Evolutionary conservation across 2,113 vertebrate species (phyloP).

Genomic region (Aptenodytes patagonicus): DNA sequence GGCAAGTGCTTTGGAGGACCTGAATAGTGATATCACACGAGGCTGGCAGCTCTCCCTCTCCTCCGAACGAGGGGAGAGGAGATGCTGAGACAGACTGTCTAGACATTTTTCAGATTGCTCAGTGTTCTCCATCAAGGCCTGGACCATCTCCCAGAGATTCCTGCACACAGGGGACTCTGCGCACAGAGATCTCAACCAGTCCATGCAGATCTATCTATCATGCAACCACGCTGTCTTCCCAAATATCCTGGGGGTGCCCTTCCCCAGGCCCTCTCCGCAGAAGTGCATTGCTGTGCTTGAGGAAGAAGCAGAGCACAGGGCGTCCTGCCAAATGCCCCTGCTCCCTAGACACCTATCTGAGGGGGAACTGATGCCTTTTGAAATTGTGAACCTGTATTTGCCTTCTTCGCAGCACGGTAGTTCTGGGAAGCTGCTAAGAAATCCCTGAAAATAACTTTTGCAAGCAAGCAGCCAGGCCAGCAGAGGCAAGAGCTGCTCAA

Average conservation of each 20-base stretch:
- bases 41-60: constrained; percentile 58
- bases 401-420: not conserved
- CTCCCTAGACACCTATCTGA: not conserved
- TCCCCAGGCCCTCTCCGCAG: not conserved
- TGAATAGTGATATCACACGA: constrained; percentile 55
- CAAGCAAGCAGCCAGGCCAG: not conserved
- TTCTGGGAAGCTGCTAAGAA: not conserved
- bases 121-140: constrained; percentile 61
- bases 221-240: not conserved
- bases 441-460: not conserved
- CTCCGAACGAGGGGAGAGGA: constrained; percentile 32
- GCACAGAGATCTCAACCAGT: not conserved
- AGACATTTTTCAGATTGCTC: constrained; percentile 68
- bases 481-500: not conserved
- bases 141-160: constrained; percentile 66
- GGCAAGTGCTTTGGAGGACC: constrained; percentile 54
- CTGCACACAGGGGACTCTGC: constrained; percentile 40
- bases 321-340: not conserved
- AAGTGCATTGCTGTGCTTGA: not conserved
- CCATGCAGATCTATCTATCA: not conserved
- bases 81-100: constrained; percentile 69
- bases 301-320: not conserved
- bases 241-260: not conserved
- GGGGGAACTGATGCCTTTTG: not conserved
- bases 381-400: not conserved